Base-by-base conservation (phyloP, 2,797 vertebrate genomes). In the Alcedo atthis region DNA sequence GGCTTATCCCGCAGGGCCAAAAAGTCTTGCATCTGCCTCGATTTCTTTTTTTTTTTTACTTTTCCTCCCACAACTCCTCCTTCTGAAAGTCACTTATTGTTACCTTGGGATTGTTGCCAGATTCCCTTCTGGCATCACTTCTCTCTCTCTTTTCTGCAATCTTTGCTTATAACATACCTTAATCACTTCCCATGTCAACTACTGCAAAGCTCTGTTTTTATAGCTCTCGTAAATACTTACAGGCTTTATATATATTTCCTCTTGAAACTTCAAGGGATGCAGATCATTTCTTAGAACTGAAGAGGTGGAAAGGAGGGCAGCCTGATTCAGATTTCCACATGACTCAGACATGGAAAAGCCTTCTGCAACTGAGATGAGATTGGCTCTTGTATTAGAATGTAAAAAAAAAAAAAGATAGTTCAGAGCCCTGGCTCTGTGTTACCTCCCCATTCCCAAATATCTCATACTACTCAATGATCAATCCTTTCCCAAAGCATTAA, bases 131-230 rank as follows among this genome's bases (percentile, higher is more conserved):
- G 90, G 89, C 80, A 88, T 81, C 61, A 43, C 26, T 93, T 86
- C 67, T 89, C 61, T 73, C 42, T 37, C 68, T 80, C 45, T 87
- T 87, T 88, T 94, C 75, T 86, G 48, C 86, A 93, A 16, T 75
- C 83, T 77, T 85, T 92, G 71, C 85, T 85, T 90, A 45, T 77
- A 86, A 92, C 61, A 73, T 88, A 82, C 83, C 77, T 92, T 94
- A 92, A 96, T 93, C 85, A 80, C 75, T 94, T 91, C 93, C 91
- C 86, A 91, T 92, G 81, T 91, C 85, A 93, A 89, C 89, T 84
- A 90, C 94, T 1, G 2, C 88, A 87, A 94, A 94, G 71, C 42
- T 77, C 71, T 87, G 88, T 91, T 68, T 94, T 94, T 93, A 91
- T 75, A 93, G 87, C 40, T 68, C 79, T 94, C 6, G 0, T 95